Conservation (phyloP, 2,888 invertebrate genomes). For the Terebella lapidaria region DNA sequence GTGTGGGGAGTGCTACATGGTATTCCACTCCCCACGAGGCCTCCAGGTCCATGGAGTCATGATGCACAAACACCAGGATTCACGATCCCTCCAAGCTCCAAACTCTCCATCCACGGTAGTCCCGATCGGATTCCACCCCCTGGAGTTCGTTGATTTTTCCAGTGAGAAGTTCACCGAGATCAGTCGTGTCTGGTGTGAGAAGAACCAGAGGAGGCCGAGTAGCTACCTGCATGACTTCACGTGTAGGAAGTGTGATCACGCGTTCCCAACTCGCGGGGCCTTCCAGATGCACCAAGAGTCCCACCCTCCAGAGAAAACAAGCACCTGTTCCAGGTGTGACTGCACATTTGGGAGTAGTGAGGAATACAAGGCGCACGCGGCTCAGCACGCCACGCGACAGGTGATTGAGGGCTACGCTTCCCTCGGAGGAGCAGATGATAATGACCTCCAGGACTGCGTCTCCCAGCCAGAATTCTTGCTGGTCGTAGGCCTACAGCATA, state of each 20-base stretch:
- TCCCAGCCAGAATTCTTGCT: constrained; percentile 24
- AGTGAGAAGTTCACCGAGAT: constrained; percentile 75
- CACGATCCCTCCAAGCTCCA: not conserved
- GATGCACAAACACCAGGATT: not conserved
- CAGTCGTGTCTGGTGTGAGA: constrained; percentile 69
- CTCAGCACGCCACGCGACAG: constrained; percentile 32
- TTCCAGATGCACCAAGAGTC: constrained; percentile 42
- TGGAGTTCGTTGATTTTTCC: constrained; percentile 73
- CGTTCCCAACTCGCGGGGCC: constrained; percentile 50
- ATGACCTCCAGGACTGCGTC: constrained; percentile 29
- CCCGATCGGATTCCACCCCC: constrained; percentile 34
- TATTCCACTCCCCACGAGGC: not conserved
- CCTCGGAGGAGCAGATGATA: constrained; percentile 23
- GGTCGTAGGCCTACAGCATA: constrained; percentile 14
- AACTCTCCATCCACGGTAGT: not conserved
- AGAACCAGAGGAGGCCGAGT: constrained; percentile 53
- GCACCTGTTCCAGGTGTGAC: constrained; percentile 45
- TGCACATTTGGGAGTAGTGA: constrained; percentile 63
- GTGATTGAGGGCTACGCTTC: constrained; percentile 16
- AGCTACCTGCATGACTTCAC: constrained; percentile 43
- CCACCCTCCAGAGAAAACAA: constrained; percentile 38
- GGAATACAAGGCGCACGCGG: constrained; percentile 32
- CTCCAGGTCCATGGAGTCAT: not conserved
- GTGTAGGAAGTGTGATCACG: constrained; percentile 46
- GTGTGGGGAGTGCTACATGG: not conserved